Base-by-base conservation (phyloP, 2,888 invertebrate genomes). In the Dermolepida albohirtum region DNA sequence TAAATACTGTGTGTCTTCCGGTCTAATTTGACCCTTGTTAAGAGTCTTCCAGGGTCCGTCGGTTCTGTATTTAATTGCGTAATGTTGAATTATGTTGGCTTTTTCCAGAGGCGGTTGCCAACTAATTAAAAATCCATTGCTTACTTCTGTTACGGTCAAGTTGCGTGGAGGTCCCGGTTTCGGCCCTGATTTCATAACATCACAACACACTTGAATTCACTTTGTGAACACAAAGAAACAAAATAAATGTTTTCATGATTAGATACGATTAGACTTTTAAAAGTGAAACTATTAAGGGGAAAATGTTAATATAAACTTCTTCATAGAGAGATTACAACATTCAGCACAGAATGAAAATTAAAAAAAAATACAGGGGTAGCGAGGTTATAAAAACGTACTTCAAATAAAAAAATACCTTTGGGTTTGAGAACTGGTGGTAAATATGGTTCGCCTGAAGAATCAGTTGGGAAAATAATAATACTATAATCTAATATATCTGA, bases 111-210 rank as follows among this genome's bases (percentile, higher is more conserved):
- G 96, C 76, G 91, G 89, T 84, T 92, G 91, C 96, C 96, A 96
- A 77, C 93, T 91, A 82, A 97, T 94, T 75, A 94, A 88, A 85
- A 96, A 95, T 74, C 95, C 95, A 82, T 95, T 94, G 82, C 92
- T 91, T 74, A 94, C 91, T 85, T 95, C 95, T 57, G 92, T 92
- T 72, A 96, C 94, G 64, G 95, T 93, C 76, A 97, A 87, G 85
- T 97, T 97, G 74, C 93, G 89, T 34, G 97, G 97, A 55, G 93
- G 91, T 77, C 94, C 93, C 62, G 98, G 96, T 84, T 93, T 93
- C 68, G 96, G 96, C 84, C 96, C 97, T 96, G 80, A 39, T 27
- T 16, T 43, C 59, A 62, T 10, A 39, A 43, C 16, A 5, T 49
- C 8, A 22, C 10, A 5, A 7, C 17, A 22, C 49, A 10, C 22